A percentile compares a stretch with the other conserved stretches of the same genome.
These are phyloP conservation scores for Rana temporaria DNA, from an alignment of 2,113 vertebrate genomes.

Conservation along the genomic window DNA sequence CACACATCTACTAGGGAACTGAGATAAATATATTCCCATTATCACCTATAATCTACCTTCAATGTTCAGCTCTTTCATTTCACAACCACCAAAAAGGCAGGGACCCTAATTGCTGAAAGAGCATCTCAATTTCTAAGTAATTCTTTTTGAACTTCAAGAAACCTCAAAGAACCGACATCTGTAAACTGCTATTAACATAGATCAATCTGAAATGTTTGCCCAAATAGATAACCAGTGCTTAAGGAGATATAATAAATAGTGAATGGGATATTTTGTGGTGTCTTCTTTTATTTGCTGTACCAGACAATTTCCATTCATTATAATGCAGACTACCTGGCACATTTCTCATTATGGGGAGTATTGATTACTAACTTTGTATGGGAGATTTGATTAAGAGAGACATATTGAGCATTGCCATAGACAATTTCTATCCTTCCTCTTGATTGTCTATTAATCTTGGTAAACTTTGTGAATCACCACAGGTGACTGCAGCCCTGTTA, in stretches of 20 bases:
- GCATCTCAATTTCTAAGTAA: background rate
- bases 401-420: conserved; percentile 52
- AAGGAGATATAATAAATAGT: background rate
- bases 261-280: background rate
- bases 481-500: conserved; percentile 38
- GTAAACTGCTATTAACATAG: background rate
- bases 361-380: conserved; percentile 49
- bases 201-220: background rate
- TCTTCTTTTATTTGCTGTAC: conserved; percentile 33
- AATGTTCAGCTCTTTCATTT: background rate
- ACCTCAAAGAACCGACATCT: background rate
- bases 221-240: background rate
- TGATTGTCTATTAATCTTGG: conserved; percentile 50
- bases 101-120: background rate
- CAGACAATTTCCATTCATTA: conserved; percentile 44
- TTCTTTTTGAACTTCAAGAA: background rate
- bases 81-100: background rate
- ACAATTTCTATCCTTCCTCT: conserved; percentile 47
- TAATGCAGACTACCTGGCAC: conserved; percentile 33
- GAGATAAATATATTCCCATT: conserved; percentile 2
- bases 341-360: conserved; percentile 54
- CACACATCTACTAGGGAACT: background rate
- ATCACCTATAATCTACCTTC: background rate
- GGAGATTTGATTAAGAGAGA: conserved; percentile 45
- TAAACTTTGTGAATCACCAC: conserved; percentile 51